Percentiles rank a stretch among this genome's conserved stretches.
These are phyloP conservation scores for Acanthaster planci DNA, from an alignment of 35 echinoderm and acorn worm genomes.

Conservation along the genomic window DNA sequence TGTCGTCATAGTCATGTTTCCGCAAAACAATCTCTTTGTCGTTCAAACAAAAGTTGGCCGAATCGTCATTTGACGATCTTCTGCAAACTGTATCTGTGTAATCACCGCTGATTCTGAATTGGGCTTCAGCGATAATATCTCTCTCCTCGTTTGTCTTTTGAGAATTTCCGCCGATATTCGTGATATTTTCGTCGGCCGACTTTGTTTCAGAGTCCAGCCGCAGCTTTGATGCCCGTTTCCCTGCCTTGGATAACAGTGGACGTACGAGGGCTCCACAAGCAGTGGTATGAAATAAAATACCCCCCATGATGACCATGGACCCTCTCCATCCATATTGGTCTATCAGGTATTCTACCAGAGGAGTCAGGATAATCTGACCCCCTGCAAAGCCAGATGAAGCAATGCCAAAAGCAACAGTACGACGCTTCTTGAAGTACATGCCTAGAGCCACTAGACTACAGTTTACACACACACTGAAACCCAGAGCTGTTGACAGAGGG, in stretches of 20 bases:
- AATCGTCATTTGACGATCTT: background rate
- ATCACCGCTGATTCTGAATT: too few relatives aligned
- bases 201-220: background rate
- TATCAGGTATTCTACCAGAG: background rate
- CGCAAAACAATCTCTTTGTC: too few relatives aligned
- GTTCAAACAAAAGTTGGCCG: background rate
- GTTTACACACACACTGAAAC: background rate
- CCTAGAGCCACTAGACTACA: background rate
- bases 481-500: too few relatives aligned
- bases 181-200: background rate
- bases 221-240: background rate
- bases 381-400: background rate
- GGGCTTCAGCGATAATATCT: too few relatives aligned
- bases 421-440: slow-evolving; percentile 13
- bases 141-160: too few relatives aligned
- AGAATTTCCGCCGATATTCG: too few relatives aligned
- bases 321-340: slow-evolving; percentile 38
- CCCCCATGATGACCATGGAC: background rate
- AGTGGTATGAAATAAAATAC: background rate
- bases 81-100: too few relatives aligned
- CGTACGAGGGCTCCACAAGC: background rate
- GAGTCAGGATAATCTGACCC: background rate
- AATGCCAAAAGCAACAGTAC: background rate
- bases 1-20: too few relatives aligned
- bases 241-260: background rate